phyloP scores from a whole-genome alignment of 2,797 vertebrate genomes.

The Neoniphon sammara region DNA sequence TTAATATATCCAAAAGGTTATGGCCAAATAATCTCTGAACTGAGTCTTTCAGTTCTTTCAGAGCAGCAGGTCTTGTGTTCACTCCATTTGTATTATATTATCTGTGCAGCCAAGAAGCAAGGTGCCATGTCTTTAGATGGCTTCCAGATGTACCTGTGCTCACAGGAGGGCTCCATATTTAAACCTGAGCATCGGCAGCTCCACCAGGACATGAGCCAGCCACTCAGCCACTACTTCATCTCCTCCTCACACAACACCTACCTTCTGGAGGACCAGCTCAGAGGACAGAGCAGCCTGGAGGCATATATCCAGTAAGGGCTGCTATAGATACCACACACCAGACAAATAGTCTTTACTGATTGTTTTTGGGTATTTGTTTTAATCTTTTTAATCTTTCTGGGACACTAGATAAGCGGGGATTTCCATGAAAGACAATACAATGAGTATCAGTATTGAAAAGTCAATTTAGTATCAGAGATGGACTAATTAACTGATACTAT shows the following conservation, averaged over 20 bases:
- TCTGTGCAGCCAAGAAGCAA: conserved; percentile 85
- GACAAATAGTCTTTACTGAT: neutral
- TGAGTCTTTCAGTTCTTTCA: neutral
- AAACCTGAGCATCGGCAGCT: conserved; percentile 78
- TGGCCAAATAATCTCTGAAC: neutral
- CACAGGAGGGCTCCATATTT: conserved; percentile 91
- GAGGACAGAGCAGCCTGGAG: conserved; percentile 94
- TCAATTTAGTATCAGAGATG: neutral
- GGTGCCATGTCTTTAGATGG: conserved; percentile 89
- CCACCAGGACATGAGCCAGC: conserved; percentile 93
- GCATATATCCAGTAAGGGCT: conserved; percentile 91
- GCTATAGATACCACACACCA: neutral
- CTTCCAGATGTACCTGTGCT: conserved; percentile 93
- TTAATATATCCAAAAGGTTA: neutral
- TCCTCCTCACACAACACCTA: conserved; percentile 99
- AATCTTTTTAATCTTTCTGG: neutral
- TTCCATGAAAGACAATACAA: no score
- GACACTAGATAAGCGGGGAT: no score
- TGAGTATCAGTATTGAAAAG: no score
- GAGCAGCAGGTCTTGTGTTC: neutral
- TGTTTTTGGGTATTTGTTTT: neutral
- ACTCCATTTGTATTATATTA: neutral
- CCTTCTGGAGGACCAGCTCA: conserved; percentile 94
- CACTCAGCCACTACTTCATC: conserved; percentile 95
- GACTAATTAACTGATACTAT: no score